phyloP scores from a whole-genome alignment of 1,140 invertebrate genomes.

The Drosophila seguyi region DNA sequence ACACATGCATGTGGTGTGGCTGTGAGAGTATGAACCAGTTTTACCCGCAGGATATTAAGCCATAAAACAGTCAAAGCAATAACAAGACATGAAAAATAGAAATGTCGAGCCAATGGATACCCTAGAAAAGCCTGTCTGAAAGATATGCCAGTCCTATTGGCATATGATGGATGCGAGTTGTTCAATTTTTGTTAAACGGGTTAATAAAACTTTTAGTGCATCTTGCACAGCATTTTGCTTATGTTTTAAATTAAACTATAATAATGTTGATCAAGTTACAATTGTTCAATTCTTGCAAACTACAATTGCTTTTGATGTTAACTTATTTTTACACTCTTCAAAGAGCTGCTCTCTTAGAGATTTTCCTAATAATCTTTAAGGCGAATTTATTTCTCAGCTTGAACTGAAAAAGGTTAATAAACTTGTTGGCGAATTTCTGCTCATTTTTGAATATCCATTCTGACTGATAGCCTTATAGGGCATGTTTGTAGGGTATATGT shows the following conservation, averaged over 20 bases:
- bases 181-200: neutral
- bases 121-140: neutral
- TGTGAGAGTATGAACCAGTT: constrained; percentile 65
- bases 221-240: neutral
- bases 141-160: constrained; percentile 11
- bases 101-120: constrained; percentile 12
- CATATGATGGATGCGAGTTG: neutral
- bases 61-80: constrained; percentile 61
- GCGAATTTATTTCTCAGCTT: neutral
- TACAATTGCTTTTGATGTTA: too few relatives aligned
- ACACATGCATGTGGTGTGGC: constrained; percentile 12
- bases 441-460: neutral
- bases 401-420: neutral
- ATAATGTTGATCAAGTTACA: neutral
- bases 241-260: neutral
- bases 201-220: neutral
- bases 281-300: neutral
- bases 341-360: too few relatives aligned
- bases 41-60: constrained; percentile 76
- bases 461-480: neutral
- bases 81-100: constrained; percentile 38
- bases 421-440: neutral
- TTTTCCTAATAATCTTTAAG: neutral
- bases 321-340: too few relatives aligned
- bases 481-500: neutral